Percentiles rank a stretch among this genome's conserved stretches.
phyloP scores from a whole-genome alignment of 2,888 invertebrate genomes.

The Morpho helenor region DNA sequence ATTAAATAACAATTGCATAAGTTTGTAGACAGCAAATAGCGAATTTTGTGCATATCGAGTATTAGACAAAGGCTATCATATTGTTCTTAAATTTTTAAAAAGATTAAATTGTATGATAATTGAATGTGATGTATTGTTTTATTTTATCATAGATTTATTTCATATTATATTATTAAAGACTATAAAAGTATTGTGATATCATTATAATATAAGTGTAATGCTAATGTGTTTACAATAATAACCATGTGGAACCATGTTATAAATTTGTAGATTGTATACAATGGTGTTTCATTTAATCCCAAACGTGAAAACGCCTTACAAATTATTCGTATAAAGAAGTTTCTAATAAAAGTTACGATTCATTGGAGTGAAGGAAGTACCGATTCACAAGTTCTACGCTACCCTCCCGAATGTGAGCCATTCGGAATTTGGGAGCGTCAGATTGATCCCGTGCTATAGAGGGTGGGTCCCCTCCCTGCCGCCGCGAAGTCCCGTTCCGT shows the following conservation, averaged over 20 bases:
- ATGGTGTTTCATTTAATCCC: constrained; percentile 48
- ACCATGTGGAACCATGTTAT: constrained; percentile 57
- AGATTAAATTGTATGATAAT: too few species aligned
- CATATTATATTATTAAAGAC: constrained; percentile 50
- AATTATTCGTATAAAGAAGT: constrained; percentile 16
- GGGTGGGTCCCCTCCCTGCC: constrained; percentile 67
- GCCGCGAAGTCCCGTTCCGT: constrained; percentile 33
- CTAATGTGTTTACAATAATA: constrained; percentile 46
- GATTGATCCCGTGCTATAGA: constrained; percentile 52
- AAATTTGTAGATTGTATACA: constrained; percentile 49
- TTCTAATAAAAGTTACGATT: constrained; percentile 17
- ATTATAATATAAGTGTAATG: constrained; percentile 55
- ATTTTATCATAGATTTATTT: constrained; percentile 23
- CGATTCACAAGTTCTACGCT: constrained; percentile 20
- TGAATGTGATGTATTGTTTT: neutral
- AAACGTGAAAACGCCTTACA: constrained; percentile 3
- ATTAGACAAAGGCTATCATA: neutral
- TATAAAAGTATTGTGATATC: constrained; percentile 74
- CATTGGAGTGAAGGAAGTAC: constrained; percentile 13
- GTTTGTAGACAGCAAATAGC: too few species aligned
- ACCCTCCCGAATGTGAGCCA: constrained; percentile 42
- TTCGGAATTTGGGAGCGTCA: constrained; percentile 40
- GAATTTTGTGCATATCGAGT: neutral
- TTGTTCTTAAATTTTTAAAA: too few species aligned
- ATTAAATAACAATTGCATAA: too few species aligned